Evolutionary conservation across 30 jellyfish, hydroid and myxozoan genomes (phyloP).

Genomic region (Aurelia sp.): DNA sequence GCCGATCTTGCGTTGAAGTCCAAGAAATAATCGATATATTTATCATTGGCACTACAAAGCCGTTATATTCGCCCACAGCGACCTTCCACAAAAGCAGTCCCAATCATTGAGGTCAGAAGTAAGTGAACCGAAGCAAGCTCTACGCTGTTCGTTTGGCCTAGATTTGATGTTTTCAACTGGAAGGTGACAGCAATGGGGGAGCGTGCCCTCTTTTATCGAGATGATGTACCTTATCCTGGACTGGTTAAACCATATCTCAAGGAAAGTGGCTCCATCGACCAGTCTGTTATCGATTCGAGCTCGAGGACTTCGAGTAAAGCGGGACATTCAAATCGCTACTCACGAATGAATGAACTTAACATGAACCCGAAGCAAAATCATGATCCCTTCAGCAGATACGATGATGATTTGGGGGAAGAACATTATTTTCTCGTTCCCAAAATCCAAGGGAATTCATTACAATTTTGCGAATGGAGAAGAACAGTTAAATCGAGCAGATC

Average conservation of each 20-base stretch:
- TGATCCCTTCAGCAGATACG: conserved; percentile 84
- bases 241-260: conserved; percentile 68
- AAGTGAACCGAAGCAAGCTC: conserved; percentile 66
- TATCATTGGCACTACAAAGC: neutral
- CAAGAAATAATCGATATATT: too few relatives aligned
- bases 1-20: too few relatives aligned
- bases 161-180: conserved; percentile 59
- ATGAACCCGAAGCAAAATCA: conserved; percentile 59
- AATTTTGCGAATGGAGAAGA: conserved; percentile 71
- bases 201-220: conserved; percentile 59
- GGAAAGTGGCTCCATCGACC: conserved; percentile 56
- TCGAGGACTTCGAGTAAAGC: conserved; percentile 17
- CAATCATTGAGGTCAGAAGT: conserved; percentile 69
- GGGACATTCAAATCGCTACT: conserved; percentile 9
- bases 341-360: conserved; percentile 78
- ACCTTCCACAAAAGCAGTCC: conserved; percentile 54
- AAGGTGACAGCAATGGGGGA: conserved; percentile 81
- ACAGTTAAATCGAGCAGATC: conserved; percentile 70
- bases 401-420: conserved; percentile 79
- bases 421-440: conserved; percentile 67
- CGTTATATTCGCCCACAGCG: conserved; percentile 75
- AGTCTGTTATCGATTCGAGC: conserved; percentile 36
- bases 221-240: conserved; percentile 62
- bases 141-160: conserved; percentile 62
- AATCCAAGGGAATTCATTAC: conserved; percentile 37